Evolutionary conservation across 2,888 invertebrate genomes (phyloP), one percentile per base, ranked within the genome.

Genomic region (Sceliomorpha sp.): DNA sequence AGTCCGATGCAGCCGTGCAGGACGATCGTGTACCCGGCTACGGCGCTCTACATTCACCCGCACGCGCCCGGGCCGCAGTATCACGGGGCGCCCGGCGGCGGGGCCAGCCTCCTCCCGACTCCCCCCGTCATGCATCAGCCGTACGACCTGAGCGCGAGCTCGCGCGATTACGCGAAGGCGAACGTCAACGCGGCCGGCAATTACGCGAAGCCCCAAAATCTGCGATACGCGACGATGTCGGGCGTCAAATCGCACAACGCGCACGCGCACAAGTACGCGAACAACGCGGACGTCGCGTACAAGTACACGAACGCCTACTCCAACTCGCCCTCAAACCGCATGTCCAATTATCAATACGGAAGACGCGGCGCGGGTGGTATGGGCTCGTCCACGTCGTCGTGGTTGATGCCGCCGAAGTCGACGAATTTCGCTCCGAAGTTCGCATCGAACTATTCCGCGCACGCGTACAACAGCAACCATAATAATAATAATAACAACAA

Each of bases 21-120:
- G 40, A 53, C 84, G 5, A 77, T 83, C 47, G 70, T 86, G 15
- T 85, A 85, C 70, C 82, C 83, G 12, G 71, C 83, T 24, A 74
- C 84, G 31, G 48, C 81, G n/a, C 72, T 86, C 37, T 85, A 80
- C 75, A 76, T 86, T 72, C 85, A 81, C 39, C 58, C 82, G 10
- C 80, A 77, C 44, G 10, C 37, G 17, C 40, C 50, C 12, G 72
- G 80, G 31, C 60, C 79, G 13, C 66, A 76, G 31, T 80, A 70
- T 50, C 75, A 77, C 17, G 40, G 53, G 10, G 17, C 66, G 32
- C 40, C 75, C n/a, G 73, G 72, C 31, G 75, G 72, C 34, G 76
- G 79, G 13, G 62, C 75, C 20, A 87, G 85, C 59, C 77, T 87
- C n/a, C 67, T 87, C 10, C 86, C 87, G 1, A 86, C 86, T 7